Percentiles rank a stretch among this genome's conserved stretches.
Conservation (phyloP, 2,797 vertebrate genomes). For the Sebastes taczanowskii region DNA sequence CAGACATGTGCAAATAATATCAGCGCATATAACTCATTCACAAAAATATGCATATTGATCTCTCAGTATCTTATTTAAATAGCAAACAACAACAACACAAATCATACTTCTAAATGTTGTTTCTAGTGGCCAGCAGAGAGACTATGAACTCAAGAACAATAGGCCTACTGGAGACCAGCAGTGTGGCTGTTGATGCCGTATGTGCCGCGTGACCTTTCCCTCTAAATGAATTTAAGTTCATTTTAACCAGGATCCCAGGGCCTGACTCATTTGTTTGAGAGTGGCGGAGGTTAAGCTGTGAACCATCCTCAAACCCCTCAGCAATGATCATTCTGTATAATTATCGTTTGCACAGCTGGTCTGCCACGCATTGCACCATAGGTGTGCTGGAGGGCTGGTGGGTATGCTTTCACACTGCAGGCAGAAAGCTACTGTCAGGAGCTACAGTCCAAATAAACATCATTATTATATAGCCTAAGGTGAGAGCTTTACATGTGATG, state of each 20-base stretch:
- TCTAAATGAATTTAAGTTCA: conserved; percentile 48
- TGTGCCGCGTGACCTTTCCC: conserved; percentile 45
- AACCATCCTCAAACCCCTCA: conserved; percentile 36
- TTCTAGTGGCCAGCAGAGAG: background rate
- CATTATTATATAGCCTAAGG: conserved; percentile 65
- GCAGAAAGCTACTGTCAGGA: conserved; percentile 40
- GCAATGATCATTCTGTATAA: conserved; percentile 53
- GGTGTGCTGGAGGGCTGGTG: conserved; percentile 53
- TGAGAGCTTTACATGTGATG: conserved; percentile 50
- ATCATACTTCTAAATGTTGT: background rate
- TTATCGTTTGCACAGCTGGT: conserved; percentile 61
- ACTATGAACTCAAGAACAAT: background rate
- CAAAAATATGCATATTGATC: background rate
- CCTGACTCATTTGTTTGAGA: conserved; percentile 47
- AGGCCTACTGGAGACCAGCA: background rate
- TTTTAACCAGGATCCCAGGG: conserved; percentile 40
- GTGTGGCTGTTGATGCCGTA: conserved; percentile 1
- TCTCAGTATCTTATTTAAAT: background rate
- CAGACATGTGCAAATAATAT: too few species aligned
- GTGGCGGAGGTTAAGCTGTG: conserved; percentile 53
- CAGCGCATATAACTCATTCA: background rate
- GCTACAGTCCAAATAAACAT: conserved; percentile 64
- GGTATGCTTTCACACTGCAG: conserved; percentile 47
- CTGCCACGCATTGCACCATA: conserved; percentile 41
- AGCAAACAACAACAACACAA: background rate